Percentiles rank a stretch among this genome's conserved stretches.
Evolutionary conservation across 2,888 invertebrate species (phyloP).

Genomic region (Brachyptera risi): DNA sequence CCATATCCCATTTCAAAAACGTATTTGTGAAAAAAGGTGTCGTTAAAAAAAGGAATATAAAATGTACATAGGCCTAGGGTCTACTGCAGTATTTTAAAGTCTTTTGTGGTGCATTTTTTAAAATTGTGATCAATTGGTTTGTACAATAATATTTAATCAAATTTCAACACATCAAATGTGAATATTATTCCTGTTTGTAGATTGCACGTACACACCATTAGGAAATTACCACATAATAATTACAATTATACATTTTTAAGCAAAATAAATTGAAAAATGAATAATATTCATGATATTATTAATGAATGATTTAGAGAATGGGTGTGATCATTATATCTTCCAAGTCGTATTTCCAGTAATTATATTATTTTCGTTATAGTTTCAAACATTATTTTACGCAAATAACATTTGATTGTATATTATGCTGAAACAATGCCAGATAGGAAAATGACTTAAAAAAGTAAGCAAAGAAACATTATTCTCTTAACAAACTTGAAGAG

Average conservation of each 20-base stretch:
- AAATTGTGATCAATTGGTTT: constrained; percentile 16
- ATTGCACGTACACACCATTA: constrained; percentile 4
- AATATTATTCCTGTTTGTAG: constrained; percentile 13
- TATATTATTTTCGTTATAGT: background rate
- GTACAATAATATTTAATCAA: constrained; percentile 11
- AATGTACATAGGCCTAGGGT: background rate
- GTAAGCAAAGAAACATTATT: background rate
- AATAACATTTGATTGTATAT: background rate
- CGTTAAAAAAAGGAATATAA: background rate
- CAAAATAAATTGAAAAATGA: background rate
- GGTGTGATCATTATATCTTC: constrained; percentile 19
- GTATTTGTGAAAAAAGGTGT: background rate
- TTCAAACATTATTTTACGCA: background rate
- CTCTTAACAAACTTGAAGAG: background rate
- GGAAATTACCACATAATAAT: background rate
- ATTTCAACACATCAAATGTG: constrained; percentile 19
- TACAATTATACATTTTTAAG: background rate
- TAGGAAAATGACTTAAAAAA: too few relatives aligned
- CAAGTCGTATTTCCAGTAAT: constrained; percentile 18
- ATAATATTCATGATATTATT: constrained; percentile 18
- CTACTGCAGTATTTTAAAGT: background rate
- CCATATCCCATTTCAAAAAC: constrained; percentile 12
- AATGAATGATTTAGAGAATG: constrained; percentile 11
- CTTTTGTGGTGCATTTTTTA: constrained; percentile 18
- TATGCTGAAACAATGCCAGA: too few relatives aligned